Percentiles rank a stretch among this genome's conserved stretches.
These are phyloP conservation scores for Maniola jurtina DNA, from an alignment of 1,140 invertebrate genomes.

Conservation along the genomic window DNA sequence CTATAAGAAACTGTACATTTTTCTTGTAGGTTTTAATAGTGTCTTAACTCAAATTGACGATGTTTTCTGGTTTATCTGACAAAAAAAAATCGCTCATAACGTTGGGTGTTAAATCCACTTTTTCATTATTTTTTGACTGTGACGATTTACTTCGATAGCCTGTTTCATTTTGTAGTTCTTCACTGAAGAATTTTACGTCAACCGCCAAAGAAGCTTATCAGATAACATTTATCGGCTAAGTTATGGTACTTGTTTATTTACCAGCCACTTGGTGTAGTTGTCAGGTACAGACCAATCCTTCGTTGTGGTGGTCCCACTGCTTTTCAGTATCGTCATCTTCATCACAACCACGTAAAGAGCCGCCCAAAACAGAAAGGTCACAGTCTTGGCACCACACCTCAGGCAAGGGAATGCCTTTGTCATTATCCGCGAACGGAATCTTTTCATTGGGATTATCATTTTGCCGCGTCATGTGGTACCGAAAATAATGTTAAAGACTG, in stretches of 20 bases:
- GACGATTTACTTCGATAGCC: neutral
- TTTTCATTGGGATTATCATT: slow-evolving; percentile 60
- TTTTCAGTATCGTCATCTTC: slow-evolving; percentile 76
- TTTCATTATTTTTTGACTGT: too few relatives aligned
- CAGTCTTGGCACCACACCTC: slow-evolving; percentile 69
- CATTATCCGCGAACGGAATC: slow-evolving; percentile 52
- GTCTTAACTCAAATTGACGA: too few relatives aligned
- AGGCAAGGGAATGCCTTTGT: slow-evolving; percentile 60
- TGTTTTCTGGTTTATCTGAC: too few relatives aligned
- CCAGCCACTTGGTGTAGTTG: slow-evolving; percentile 73
- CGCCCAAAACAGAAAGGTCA: slow-evolving; percentile 73
- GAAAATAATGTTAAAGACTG: slow-evolving; percentile 15
- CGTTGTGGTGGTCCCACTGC: slow-evolving; percentile 40
- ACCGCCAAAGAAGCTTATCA: too few relatives aligned
- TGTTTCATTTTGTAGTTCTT: neutral
- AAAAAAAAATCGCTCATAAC: too few relatives aligned
- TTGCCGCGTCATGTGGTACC: slow-evolving; percentile 54
- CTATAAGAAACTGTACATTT: too few relatives aligned
- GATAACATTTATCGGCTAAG: neutral
- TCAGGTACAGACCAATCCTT: slow-evolving; percentile 67
- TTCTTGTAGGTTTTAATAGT: too few relatives aligned
- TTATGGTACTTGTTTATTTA: slow-evolving; percentile 36
- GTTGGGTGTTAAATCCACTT: too few relatives aligned
- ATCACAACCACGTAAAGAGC: slow-evolving; percentile 73
- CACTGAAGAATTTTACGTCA: too few relatives aligned